phyloP scores from a whole-genome alignment of 1,140 invertebrate genomes.

The Macrobrachium nipponense region DNA sequence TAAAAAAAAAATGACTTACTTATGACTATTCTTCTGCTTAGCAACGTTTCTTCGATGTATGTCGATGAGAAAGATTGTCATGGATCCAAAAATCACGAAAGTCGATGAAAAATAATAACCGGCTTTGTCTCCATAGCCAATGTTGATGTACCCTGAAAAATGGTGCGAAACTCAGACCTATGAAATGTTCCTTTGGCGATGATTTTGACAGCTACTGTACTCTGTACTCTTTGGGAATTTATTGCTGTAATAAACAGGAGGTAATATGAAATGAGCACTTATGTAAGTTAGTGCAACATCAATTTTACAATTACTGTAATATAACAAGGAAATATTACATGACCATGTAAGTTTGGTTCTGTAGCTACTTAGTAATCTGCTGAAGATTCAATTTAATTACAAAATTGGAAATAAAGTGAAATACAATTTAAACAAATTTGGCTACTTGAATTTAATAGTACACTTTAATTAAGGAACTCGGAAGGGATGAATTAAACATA shows the following conservation, averaged over 20 bases:
- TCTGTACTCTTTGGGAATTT: background rate
- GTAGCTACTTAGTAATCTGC: too few species aligned
- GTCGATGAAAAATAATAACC: constrained; percentile 87
- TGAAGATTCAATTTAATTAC: too few species aligned
- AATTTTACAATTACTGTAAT: background rate
- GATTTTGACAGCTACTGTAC: background rate
- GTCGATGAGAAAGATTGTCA: constrained; percentile 84
- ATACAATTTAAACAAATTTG: too few species aligned
- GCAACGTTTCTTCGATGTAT: constrained; percentile 76
- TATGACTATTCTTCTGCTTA: constrained; percentile 53
- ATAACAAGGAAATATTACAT: too few species aligned
- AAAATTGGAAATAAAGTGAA: too few species aligned
- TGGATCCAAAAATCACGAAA: constrained; percentile 80
- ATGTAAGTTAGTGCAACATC: too few species aligned
- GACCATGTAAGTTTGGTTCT: too few species aligned
- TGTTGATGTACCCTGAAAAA: constrained; percentile 80
- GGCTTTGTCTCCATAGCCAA: constrained; percentile 78
- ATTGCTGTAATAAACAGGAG: too few species aligned
- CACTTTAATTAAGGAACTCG: too few species aligned
- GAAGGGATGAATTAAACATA: too few species aligned
- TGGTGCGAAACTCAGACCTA: background rate
- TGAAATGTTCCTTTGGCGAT: background rate
- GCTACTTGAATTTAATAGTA: too few species aligned
- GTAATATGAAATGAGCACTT: too few species aligned
- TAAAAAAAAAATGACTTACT: constrained; percentile 20